Conservation (phyloP, 2,888 invertebrate genomes). For the Epistrophe eligans region DNA sequence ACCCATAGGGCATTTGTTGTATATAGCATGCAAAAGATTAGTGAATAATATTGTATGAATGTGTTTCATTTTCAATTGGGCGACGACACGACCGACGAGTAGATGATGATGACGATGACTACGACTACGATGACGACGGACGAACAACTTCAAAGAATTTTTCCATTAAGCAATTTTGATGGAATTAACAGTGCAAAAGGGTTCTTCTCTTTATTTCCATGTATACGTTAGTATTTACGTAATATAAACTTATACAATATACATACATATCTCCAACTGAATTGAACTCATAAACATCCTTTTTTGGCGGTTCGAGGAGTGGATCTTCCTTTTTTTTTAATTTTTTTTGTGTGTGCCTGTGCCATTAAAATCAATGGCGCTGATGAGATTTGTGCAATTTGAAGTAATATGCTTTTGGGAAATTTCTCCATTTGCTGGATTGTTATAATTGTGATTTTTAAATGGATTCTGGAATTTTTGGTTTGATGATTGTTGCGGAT, state of each 20-base stretch:
- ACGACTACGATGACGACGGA: conserved; percentile 45
- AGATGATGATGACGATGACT: conserved; percentile 11
- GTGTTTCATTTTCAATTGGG: conserved; percentile 68
- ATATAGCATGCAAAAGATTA: conserved; percentile 66
- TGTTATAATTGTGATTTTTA: conserved; percentile 69
- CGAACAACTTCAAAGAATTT: conserved; percentile 76
- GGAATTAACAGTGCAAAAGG: conserved; percentile 72
- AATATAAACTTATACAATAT: no score
- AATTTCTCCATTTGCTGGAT: conserved; percentile 61
- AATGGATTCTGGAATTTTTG: conserved; percentile 8
- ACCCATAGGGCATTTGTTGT: conserved; percentile 14
- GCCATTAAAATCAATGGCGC: conserved; percentile 73
- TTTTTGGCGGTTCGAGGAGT: conserved; percentile 24
- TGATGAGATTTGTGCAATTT: conserved; percentile 74
- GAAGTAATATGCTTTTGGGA: conserved; percentile 61
- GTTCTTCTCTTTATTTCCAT: conserved; percentile 32
- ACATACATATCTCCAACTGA: background rate
- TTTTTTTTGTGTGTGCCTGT: background rate
- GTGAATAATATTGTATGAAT: conserved; percentile 60
- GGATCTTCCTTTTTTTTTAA: conserved; percentile 27
- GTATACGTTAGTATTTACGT: no score
- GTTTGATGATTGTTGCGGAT: background rate
- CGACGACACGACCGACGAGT: no score
- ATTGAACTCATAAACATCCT: conserved; percentile 41
- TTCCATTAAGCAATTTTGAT: conserved; percentile 75